These are phyloP conservation scores for Argentina silus DNA, from an alignment of 2,797 vertebrate genomes.

Conservation along the genomic window DNA sequence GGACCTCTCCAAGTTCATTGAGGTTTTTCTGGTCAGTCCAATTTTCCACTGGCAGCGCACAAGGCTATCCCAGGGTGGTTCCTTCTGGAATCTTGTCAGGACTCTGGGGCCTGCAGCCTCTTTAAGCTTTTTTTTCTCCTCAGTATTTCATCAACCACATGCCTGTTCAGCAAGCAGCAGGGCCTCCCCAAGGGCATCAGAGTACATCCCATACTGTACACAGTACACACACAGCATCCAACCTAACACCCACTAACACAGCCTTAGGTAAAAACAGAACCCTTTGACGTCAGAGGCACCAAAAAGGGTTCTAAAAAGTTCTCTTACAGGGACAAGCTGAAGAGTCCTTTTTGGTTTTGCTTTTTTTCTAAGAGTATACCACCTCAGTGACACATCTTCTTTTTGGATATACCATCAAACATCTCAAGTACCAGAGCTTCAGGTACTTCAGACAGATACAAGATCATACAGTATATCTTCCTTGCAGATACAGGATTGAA, in stretches of 20 bases:
- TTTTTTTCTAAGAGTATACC: too few relatives aligned
- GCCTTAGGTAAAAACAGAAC: too few relatives aligned
- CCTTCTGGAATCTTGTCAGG: conserved; percentile 77
- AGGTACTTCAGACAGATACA: too few relatives aligned
- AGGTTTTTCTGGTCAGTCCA: conserved; percentile 86
- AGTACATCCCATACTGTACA: conserved; percentile 19
- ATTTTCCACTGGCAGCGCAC: conserved; percentile 85
- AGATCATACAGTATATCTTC: too few relatives aligned
- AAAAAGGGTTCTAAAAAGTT: too few relatives aligned
- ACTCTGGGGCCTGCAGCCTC: conserved; percentile 68
- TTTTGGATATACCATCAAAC: too few relatives aligned
- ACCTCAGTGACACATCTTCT: too few relatives aligned
- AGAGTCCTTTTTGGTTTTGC: too few relatives aligned
- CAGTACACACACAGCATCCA: conserved; percentile 9
- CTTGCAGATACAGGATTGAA: too few relatives aligned
- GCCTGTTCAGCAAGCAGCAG: conserved; percentile 42
- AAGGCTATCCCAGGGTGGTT: conserved; percentile 86
- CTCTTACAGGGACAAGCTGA: too few relatives aligned
- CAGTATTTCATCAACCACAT: conserved; percentile 58
- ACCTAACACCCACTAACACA: conserved; percentile 15
- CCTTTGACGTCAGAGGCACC: too few relatives aligned
- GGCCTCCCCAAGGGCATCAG: conserved; percentile 37
- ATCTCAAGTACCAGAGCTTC: too few relatives aligned
- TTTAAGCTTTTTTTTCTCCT: conserved; percentile 58
- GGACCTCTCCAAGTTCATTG: conserved; percentile 83